Evolutionary conservation across 1,140 invertebrate species (phyloP).

Genomic region (Anoplophora glabripennis): DNA sequence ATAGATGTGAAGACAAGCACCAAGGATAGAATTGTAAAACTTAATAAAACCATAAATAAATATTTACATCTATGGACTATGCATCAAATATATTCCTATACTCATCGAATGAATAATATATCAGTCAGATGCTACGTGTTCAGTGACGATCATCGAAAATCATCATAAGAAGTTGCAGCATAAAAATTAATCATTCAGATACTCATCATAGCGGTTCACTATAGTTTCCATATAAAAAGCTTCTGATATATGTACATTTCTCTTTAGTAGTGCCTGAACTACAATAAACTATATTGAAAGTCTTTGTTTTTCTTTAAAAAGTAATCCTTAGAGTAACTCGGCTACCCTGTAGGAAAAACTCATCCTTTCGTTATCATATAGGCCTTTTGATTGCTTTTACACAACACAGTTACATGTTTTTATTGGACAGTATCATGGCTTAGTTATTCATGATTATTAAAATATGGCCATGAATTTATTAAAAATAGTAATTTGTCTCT

Average conservation of each 20-base stretch:
- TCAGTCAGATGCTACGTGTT: constrained; percentile 33
- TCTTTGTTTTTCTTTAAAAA: constrained; percentile 16
- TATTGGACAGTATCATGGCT: constrained; percentile 42
- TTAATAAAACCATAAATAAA: constrained; percentile 35
- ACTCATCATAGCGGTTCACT: constrained; percentile 28
- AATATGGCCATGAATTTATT: constrained; percentile 38
- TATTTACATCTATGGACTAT: constrained; percentile 43
- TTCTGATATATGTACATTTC: constrained; percentile 47
- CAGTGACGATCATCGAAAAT: constrained; percentile 17
- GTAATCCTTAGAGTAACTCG: constrained; percentile 27
- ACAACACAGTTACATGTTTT: constrained; percentile 34
- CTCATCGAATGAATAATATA: constrained; percentile 26
- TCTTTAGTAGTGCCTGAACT: constrained; percentile 35
- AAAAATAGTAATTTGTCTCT: constrained; percentile 44
- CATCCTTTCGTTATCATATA: constrained; percentile 31
- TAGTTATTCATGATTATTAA: constrained; percentile 29
- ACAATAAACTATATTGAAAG: constrained; percentile 27
- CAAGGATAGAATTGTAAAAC: constrained; percentile 39
- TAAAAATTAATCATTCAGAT: constrained; percentile 25
- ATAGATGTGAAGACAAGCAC: constrained; percentile 39
- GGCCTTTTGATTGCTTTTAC: constrained; percentile 46
- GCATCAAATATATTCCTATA: constrained; percentile 23
- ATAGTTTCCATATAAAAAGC: constrained; percentile 48
- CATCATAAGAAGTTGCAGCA: constrained; percentile 37
- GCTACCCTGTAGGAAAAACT: constrained; percentile 42